Percentiles rank a stretch among this genome's conserved stretches.
Evolutionary conservation across 2,888 invertebrate species (phyloP).

Genomic region (Drosophila hawaiiensis): DNA sequence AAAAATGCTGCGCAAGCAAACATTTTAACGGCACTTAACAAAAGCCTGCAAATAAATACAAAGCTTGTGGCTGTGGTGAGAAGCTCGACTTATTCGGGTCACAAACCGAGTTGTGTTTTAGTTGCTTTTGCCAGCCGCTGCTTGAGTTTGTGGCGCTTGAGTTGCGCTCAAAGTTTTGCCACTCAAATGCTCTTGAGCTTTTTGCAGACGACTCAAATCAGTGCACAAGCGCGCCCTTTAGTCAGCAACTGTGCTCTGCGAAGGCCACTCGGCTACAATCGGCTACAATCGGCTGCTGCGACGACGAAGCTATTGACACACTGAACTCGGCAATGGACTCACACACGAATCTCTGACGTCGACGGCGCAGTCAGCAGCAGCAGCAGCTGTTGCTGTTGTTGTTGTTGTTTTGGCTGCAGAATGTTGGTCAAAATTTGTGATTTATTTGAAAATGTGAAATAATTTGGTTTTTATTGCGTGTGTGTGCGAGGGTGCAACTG

Average conservation of each 20-base stretch:
- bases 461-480: slow-evolving; percentile 68
- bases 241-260: slow-evolving; percentile 61
- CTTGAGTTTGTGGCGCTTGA: slow-evolving; percentile 5
- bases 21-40: slow-evolving; percentile 38
- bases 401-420: slow-evolving; percentile 22
- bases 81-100: slow-evolving; percentile 27
- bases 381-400: slow-evolving; percentile 10
- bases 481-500: slow-evolving; percentile 41
- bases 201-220: slow-evolving; percentile 22
- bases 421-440: slow-evolving; percentile 68
- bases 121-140: neutral
- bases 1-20: slow-evolving; percentile 62
- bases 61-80: slow-evolving; percentile 23
- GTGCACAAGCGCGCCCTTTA: slow-evolving; percentile 68
- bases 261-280: slow-evolving; percentile 23
- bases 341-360: slow-evolving; percentile 29
- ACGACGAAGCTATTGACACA: slow-evolving; percentile 66
- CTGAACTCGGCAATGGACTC: slow-evolving; percentile 66
- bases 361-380: slow-evolving; percentile 23
- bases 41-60: slow-evolving; percentile 19
- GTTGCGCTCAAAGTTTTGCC: slow-evolving; percentile 1
- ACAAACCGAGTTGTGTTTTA: slow-evolving; percentile 17
- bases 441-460: slow-evolving; percentile 74
- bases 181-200: slow-evolving; percentile 53
- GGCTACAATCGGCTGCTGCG: slow-evolving; percentile 8